Base-by-base conservation (phyloP, 2,888 invertebrate species). In the Hetaerina titia region DNA sequence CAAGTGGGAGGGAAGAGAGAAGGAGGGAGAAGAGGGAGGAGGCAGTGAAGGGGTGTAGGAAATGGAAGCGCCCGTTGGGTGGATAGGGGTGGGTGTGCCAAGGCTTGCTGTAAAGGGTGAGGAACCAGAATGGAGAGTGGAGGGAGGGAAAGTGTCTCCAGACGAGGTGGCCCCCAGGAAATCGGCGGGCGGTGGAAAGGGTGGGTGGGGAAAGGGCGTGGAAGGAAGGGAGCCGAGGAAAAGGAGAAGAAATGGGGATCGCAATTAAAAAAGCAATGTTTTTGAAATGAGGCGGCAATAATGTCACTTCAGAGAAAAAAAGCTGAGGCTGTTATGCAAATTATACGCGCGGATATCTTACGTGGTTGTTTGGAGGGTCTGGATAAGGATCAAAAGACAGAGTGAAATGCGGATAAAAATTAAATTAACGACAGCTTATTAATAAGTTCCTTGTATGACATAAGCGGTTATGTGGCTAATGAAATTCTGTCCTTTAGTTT, bases 251-350 rank as follows among this genome's bases (percentile, higher is more conserved):
- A 81, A 31, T 13, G 22, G 13, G 81, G 31, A 81, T 81, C 81
- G 81, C 81, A 81, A 81, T 81, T 81, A 81, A 81, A 81, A 81
- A 81, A 31, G 31, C 81, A 81, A 81, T 81, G 81, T 81, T 81
- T 81, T 31, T 81, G 25, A 31, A 81, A 81, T 81, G 81, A 81
- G 81, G 81, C 81, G 25, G 81, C 81, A 81, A 81, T 81, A 81
- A 31, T 81, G 81, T 81, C 81, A 81, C 81, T 81, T 81, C 81
- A 11, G 31, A 81, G 11, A 81, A 81, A 81, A 81, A 81, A 81
- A 81, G 25, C 25, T 15, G 81, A 25, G 15, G 81, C 81, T 25
- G 81, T 81, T 81, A 81, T 81, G 81, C 81, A 81, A 81, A 81
- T 81, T 25, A 81, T 81, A 31, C 31, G 81, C 81, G 81, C 81